phyloP scores from a whole-genome alignment of 2,113 vertebrate genomes.

The Fulica atra region DNA sequence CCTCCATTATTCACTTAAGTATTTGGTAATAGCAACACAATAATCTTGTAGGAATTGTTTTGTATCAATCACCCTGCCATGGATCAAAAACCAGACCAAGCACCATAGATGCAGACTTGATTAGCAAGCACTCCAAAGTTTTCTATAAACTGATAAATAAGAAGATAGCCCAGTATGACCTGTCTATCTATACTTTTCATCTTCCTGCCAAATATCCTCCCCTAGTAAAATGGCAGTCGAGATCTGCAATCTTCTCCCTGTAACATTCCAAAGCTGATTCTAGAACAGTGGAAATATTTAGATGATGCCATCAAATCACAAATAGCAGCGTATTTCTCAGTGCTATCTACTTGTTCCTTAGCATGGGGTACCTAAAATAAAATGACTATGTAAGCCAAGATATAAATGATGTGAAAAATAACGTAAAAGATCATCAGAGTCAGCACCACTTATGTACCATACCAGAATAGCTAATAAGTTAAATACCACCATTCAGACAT shows the following conservation, averaged over 20 bases:
- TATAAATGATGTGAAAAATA: not conserved
- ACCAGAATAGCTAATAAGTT: conserved; percentile 44
- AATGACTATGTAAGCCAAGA: not conserved
- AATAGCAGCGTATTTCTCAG: conserved; percentile 16
- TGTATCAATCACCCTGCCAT: not conserved
- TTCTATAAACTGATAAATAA: not conserved
- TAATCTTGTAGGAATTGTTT: not conserved
- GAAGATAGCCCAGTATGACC: not conserved
- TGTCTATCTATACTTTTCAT: not conserved
- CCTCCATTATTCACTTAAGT: not conserved
- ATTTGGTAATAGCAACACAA: not conserved
- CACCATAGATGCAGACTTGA: not conserved
- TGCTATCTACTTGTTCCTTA: not conserved
- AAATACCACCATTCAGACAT: conserved; percentile 24
- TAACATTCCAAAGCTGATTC: not conserved
- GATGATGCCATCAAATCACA: not conserved
- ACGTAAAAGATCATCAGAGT: not conserved
- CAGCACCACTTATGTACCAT: not conserved
- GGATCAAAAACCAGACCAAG: not conserved
- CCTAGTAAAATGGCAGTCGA: not conserved
- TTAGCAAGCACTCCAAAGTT: not conserved
- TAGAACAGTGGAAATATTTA: not conserved
- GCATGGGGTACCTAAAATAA: conserved; percentile 25
- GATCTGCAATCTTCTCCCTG: not conserved
- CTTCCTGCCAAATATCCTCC: not conserved